Evolutionary conservation across 2,888 invertebrate genomes (phyloP), one percentile per base, ranked within the genome.

Genomic region (Ellobium chinense): DNA sequence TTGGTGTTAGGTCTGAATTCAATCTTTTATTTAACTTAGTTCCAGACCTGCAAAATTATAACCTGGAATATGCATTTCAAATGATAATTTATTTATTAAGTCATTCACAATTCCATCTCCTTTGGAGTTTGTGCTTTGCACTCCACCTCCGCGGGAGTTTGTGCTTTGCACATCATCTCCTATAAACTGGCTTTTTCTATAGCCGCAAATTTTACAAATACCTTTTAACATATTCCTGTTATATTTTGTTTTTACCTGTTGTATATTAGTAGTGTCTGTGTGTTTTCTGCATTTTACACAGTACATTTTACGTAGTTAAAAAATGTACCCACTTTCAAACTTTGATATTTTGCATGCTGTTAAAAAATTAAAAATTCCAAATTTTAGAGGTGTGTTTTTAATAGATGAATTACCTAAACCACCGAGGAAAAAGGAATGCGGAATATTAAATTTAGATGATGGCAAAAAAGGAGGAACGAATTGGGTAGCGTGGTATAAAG

Each of bases 51-150:
- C n/a, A 29, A 14, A 39, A 36, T 72, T 29, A 1, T 27, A 56
- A 29, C 72, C 58, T 5, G 68, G 78, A 21, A 82, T 62, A 74
- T 82, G 68, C 39, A 82, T 39, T 75, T 78, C 78, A 63, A 78
- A 21, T 24, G 74, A 70, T 18, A 79, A 27, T 31, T 78, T 73
- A 34, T n/a, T 78, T 21, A 73, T 82, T 3, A 62, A 31, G 18
- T 54, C 39, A 46, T 82, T 79, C 14, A 79, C 12, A 31, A 56
- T 29, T 31, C 66, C 34, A n/a, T n/a, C n/a, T n/a, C n/a, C n/a
- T n/a, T n/a, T n/a, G n/a, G n/a, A n/a, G n/a, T n/a, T n/a, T n/a
- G n/a, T n/a, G n/a, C n/a, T n/a, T 18, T 9, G 34, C 4, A 39
- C 66, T 46, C 21, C n/a, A 9, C 36, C 18, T 24, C 39, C 34